A percentile compares a stretch with the other conserved stretches of the same genome.
Conservation (phyloP, 2,797 vertebrate genomes). For the Sorex maritimensis region DNA sequence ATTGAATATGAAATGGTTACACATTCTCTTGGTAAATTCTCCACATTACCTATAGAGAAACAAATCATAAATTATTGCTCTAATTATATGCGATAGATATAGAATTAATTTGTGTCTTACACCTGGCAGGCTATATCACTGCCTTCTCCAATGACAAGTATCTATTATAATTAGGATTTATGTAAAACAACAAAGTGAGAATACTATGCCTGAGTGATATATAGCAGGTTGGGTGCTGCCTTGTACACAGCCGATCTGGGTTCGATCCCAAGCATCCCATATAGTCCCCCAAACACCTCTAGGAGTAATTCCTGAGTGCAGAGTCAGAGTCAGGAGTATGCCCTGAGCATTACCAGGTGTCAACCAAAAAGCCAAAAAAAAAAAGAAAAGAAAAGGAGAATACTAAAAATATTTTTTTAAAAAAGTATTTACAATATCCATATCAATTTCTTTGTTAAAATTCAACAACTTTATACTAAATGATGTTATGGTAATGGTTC, state of each 20-base stretch:
- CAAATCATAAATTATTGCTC: constrained; percentile 48
- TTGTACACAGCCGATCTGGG: background rate
- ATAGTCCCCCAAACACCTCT: background rate
- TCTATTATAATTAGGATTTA: background rate
- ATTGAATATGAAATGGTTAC: background rate
- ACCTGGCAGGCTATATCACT: background rate
- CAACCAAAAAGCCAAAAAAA: background rate
- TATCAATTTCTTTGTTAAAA: constrained; percentile 48
- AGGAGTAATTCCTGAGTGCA: background rate
- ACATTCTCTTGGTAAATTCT: constrained; percentile 43
- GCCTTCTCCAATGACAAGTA: constrained; percentile 2
- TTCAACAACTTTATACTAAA: background rate
- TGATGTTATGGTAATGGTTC: background rate
- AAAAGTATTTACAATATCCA: no score
- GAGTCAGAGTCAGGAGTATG: background rate
- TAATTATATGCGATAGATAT: background rate
- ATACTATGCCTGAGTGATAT: background rate
- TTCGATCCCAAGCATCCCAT: no score
- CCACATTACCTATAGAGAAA: constrained; percentile 24
- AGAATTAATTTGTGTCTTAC: background rate
- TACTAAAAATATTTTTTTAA: no score
- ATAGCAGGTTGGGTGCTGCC: no score
- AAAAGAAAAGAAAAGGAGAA: no score
- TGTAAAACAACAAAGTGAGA: constrained; percentile 36
- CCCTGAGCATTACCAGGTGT: no score